These are phyloP conservation scores for Gryllus longicercus DNA, from an alignment of 2,888 invertebrate species.

Conservation along the genomic window DNA sequence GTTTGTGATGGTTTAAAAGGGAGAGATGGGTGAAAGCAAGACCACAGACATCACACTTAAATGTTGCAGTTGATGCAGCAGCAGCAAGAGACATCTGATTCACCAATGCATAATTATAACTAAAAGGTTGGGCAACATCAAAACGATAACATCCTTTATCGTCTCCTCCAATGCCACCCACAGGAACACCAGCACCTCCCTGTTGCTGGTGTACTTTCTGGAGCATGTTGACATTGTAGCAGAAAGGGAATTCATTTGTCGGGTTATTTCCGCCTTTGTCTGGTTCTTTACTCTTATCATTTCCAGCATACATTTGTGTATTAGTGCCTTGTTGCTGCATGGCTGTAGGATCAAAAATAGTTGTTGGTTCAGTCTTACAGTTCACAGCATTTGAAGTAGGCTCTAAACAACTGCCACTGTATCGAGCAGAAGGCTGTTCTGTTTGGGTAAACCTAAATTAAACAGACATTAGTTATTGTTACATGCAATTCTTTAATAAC, in stretches of 20 bases:
- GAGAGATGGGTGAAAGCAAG: slow-evolving; percentile 80
- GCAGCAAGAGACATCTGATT: slow-evolving; percentile 79
- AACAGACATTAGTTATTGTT: background rate
- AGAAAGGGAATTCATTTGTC: slow-evolving; percentile 50
- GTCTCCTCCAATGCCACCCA: slow-evolving; percentile 48
- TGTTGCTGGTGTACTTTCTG: slow-evolving; percentile 47
- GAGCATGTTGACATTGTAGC: slow-evolving; percentile 53
- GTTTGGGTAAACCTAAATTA: slow-evolving; percentile 36
- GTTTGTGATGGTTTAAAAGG: slow-evolving; percentile 79
- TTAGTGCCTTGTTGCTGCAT: slow-evolving; percentile 43
- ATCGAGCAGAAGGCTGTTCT: slow-evolving; percentile 33
- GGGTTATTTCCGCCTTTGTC: slow-evolving; percentile 32
- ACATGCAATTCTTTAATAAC: too few species aligned
- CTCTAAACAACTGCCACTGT: slow-evolving; percentile 33
- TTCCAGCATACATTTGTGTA: slow-evolving; percentile 31
- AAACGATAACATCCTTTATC: slow-evolving; percentile 53
- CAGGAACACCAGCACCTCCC: slow-evolving; percentile 46
- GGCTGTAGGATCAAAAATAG: slow-evolving; percentile 35
- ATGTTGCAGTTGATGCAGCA: slow-evolving; percentile 68
- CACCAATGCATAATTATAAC: slow-evolving; percentile 76
- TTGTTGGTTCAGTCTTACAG: slow-evolving; percentile 31
- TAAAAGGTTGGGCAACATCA: slow-evolving; percentile 48
- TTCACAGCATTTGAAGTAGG: slow-evolving; percentile 29
- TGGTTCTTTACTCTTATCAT: slow-evolving; percentile 28
- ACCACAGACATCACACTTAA: slow-evolving; percentile 85